A percentile compares a stretch with the other conserved stretches of the same genome.
These are phyloP conservation scores for Hippocampus barbouri DNA, from an alignment of 2,113 vertebrate genomes.

Conservation along the genomic window DNA sequence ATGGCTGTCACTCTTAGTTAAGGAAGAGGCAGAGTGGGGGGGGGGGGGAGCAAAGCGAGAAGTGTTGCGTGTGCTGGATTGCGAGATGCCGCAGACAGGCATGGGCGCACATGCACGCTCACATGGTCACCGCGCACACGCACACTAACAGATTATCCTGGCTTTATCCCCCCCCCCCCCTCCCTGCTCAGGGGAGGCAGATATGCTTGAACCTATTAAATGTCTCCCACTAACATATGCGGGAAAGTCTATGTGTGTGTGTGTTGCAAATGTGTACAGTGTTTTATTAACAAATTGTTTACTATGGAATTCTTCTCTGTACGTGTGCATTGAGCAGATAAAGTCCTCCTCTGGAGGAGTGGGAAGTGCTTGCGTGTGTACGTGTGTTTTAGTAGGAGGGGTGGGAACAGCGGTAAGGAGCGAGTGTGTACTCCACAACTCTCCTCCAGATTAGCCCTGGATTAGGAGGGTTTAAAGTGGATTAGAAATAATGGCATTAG, in stretches of 20 bases:
- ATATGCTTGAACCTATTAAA: constrained; percentile 69
- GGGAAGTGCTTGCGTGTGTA: constrained; percentile 20
- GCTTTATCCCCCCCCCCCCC: constrained; percentile 50
- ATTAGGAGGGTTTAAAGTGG: constrained; percentile 71
- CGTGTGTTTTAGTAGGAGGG: constrained; percentile 34
- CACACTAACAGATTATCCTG: constrained; percentile 60
- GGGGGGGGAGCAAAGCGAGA: constrained; percentile 23
- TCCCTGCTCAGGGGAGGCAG: constrained; percentile 58
- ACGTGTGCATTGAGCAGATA: constrained; percentile 43
- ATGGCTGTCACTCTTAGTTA: constrained; percentile 50
- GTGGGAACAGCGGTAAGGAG: constrained; percentile 62
- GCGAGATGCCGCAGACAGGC: constrained; percentile 23
- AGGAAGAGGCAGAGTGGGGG: constrained; percentile 41
- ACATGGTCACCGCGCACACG: constrained; percentile 25
- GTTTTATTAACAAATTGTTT: constrained; percentile 35
- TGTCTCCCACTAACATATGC: constrained; percentile 70
- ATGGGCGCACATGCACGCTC: not conserved
- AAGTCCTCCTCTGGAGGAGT: constrained; percentile 52
- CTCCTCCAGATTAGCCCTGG: constrained; percentile 72
- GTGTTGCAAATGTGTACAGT: constrained; percentile 32
- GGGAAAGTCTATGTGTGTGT: constrained; percentile 34
- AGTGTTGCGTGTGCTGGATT: constrained; percentile 49
- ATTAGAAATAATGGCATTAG: constrained; percentile 76
- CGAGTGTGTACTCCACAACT: constrained; percentile 66
- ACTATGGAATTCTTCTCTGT: constrained; percentile 32